Evolutionary conservation across 2,797 vertebrate genomes (phyloP), one percentile per base, ranked within the genome.

Genomic region (Falco columbarius): DNA sequence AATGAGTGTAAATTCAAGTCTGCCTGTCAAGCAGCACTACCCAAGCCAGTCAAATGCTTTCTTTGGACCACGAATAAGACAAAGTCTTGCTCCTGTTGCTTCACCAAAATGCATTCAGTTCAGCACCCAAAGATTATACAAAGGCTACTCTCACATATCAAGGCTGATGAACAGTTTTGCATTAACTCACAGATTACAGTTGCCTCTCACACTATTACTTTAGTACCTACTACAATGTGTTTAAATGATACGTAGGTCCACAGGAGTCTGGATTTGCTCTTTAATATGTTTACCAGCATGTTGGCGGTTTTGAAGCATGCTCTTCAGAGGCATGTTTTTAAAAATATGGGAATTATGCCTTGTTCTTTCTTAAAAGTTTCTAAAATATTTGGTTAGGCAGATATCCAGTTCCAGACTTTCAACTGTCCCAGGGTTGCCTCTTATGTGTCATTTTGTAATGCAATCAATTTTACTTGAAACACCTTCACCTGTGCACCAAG

Each of bases 311-410:
- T 66, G 76, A 77, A 30, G 49, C 61, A 14, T 14, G 26, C n/a
- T 90, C 88, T 75, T 80, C 82, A 90, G 38, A 51, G 52, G 42
- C 11, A 2, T 15, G 7, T 55, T 90, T 86, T 90, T 65, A 22
- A 66, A 95, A 95, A 62, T 10, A 84, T 23, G 61, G 70, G 55
- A 79, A 89, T 79, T 68, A 88, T 56, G 89, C 8, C 74, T 76
- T 40, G 40, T 32, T 93, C 66, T 84, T 65, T 23, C 42, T 75
- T 83, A 54, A 18, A 79, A 93, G 76, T 92, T 90, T 40, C 73
- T 63, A 79, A 86, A 94, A 51, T 52, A 76, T 75, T 70, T 92
- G 58, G 81, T n/a, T 42, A 71, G 65, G 72, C 36, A 61, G 44
- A 65, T 49, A 76, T 27, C n/a, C 73, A 86, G 11, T 73, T 81